Base-by-base conservation (phyloP, 2,888 invertebrate species). In the Amblyjoppa fuscipennis region DNA sequence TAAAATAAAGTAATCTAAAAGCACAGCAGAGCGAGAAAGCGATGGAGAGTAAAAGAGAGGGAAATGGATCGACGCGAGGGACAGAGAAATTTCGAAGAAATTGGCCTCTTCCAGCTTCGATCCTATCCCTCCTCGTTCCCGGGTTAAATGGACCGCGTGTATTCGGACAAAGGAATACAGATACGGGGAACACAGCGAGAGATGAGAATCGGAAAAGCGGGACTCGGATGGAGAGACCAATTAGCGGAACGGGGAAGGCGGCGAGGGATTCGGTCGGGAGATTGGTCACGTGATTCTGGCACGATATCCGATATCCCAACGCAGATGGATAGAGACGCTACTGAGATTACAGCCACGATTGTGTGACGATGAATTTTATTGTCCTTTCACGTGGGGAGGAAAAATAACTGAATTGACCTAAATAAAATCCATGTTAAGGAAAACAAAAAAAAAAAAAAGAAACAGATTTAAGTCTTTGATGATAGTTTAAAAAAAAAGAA, bases 141-240 rank as follows among this genome's bases (percentile, higher is more conserved):
- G 16, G 31, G 61, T n/a, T 61, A 11, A 61, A 61, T 34, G 61
- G 28, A 31, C 28, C 61, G 5, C 6, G 16, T 20, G 56, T 56
- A 25, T 7, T 41, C 20, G 41, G 41, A 68, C 41, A 28, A 41
- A 41, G 41, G 16, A 38, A 64, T 16, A 64, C 5, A 41, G 41
- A 41, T 25, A 41, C 66, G n/a, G 41, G 11, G 9, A 4, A 20
- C 38, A 41, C 38, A 41, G 20, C 41, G 41, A 20, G n/a, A n/a
- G 66, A 41, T n/a, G 66, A 20, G 38, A 74, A 38, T 59, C 59
- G 61, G 20, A 16, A 34, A 38, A 56, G 38, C 3, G 59, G 25
- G n/a, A 69, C 3, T 45, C 45, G 68, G 45, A 64, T 45, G 74
- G 81, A 81, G 59, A 74, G 38, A 74, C 59, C 74, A 74, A 81